Base-by-base conservation (phyloP, 2,113 vertebrate species). In the Hyperoodon ampullatus region DNA sequence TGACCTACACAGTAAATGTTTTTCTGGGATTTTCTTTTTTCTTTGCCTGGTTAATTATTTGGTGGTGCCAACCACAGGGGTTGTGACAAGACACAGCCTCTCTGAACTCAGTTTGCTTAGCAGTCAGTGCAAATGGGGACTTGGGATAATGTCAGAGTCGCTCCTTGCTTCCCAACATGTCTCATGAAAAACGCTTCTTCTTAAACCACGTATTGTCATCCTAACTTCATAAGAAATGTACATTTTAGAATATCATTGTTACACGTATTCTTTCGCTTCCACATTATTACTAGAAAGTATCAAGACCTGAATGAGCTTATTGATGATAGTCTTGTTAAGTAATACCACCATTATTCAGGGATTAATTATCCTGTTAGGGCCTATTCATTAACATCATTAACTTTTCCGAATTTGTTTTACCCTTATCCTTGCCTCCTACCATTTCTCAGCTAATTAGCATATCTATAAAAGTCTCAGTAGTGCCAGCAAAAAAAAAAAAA, bases 311-410 rank as follows among this genome's bases (percentile, higher is more conserved):
- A 58, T 81, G 58, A 81, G 42, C 50, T 53, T 81, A 70, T 8
- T 93, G 60, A 47, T 86, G 42, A 91, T 1, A 61, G 42, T 58
- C 35, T 88, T 93, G 15, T 26, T 84, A 65, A 55, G 71, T 61
- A 95, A 42, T 26, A 42, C 10, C 23, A 47, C 30, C 50, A 26
- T 83, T 94, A 66, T 94, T 77, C 53, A 83, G 53, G 28, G 23
- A 28, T 60, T 84, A 92, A 82, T 88, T 58, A 80, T 44, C 42
- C 47, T 88, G 18, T 92, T 70, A 30, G 55, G 18, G 9, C 9
- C 63, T 53, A 70, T 39, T 68, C 50, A 93, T 88, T 94, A 85
- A 77, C 42, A 86, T 90, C 55, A 92, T 88, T 78, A 90, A 94
- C 28, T 70, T 94, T 92, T 44, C 50, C 19, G 39, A 18, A 42